A percentile compares a stretch with the other conserved stretches of the same genome.
Conservation (phyloP, 2,113 vertebrate species). For the Anolis sagrei region DNA sequence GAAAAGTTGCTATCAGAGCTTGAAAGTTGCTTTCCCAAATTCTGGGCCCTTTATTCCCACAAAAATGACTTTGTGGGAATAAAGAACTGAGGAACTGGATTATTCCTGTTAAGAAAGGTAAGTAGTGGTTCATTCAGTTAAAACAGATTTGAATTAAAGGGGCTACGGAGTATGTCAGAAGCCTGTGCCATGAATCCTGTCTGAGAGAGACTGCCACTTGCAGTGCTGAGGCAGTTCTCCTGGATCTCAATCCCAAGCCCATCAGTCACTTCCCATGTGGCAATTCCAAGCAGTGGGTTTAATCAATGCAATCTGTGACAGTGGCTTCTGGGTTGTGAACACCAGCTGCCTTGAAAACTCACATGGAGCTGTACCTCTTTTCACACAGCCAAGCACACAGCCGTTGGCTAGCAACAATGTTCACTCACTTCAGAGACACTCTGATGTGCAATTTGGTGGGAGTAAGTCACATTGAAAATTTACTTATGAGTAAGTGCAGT, state of each 20-base stretch:
- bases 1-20: too few relatives aligned
- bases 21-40: too few relatives aligned
- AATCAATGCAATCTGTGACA: conserved; percentile 45
- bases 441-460: not conserved
- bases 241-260: not conserved
- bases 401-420: conserved; percentile 12
- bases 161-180: not conserved
- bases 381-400: accelerated
- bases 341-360: conserved; percentile 45
- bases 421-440: not conserved
- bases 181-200: accelerated
- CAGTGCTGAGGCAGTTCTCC: not conserved
- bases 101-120: too few relatives aligned
- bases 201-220: not conserved
- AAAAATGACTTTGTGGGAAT: too few relatives aligned
- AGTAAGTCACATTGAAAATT: not conserved
- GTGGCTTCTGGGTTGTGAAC: conserved; percentile 14
- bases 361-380: not conserved
- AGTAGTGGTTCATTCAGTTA: too few relatives aligned
- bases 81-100: too few relatives aligned
- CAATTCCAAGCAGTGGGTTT: conserved; percentile 23
- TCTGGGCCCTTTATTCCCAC: too few relatives aligned
- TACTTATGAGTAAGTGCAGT: not conserved
- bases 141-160: not conserved
- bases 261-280: too few relatives aligned